A percentile compares a stretch with the other conserved stretches of the same genome.
These are phyloP conservation scores for Branchipolynoe longqiensis DNA, from an alignment of 2,888 invertebrate species.

Conservation along the genomic window DNA sequence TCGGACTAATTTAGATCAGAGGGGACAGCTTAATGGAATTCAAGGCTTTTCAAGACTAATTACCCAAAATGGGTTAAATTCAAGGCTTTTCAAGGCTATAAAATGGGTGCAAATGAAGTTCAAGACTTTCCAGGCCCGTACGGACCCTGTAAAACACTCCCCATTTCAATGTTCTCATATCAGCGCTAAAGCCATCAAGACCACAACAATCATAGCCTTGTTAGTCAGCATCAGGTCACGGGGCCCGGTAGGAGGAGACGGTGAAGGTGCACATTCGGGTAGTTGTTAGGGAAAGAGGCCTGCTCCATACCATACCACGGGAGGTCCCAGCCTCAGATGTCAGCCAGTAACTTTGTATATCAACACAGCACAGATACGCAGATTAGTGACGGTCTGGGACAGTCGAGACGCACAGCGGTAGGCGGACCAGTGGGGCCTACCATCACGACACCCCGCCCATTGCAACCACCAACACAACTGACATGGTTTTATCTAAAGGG, in stretches of 20 bases:
- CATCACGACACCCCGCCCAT: too few relatives aligned
- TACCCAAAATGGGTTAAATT: too few relatives aligned
- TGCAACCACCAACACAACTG: too few relatives aligned
- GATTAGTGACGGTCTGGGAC: conserved; percentile 1
- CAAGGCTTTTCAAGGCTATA: too few relatives aligned
- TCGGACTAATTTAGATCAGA: too few relatives aligned
- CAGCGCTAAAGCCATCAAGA: not conserved
- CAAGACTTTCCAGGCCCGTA: too few relatives aligned
- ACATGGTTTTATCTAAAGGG: too few relatives aligned
- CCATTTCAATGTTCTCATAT: not conserved
- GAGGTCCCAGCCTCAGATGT: conserved; percentile 47
- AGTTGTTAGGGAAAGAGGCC: conserved; percentile 45
- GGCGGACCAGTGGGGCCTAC: too few relatives aligned
- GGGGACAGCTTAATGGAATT: too few relatives aligned
- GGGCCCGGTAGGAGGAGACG: not conserved
- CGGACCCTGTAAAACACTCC: not conserved
- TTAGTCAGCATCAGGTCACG: conserved; percentile 13
- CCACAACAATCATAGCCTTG: too few relatives aligned
- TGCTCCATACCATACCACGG: conserved; percentile 47
- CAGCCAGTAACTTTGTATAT: conserved; percentile 56
- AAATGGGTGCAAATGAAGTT: too few relatives aligned
- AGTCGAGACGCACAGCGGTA: not conserved
- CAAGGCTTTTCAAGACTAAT: too few relatives aligned
- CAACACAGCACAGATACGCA: conserved; percentile 51
- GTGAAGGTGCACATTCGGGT: conserved; percentile 41